Evolutionary conservation across 2,888 invertebrate species (phyloP).

Genomic region (Opisthograptis luteolata): DNA sequence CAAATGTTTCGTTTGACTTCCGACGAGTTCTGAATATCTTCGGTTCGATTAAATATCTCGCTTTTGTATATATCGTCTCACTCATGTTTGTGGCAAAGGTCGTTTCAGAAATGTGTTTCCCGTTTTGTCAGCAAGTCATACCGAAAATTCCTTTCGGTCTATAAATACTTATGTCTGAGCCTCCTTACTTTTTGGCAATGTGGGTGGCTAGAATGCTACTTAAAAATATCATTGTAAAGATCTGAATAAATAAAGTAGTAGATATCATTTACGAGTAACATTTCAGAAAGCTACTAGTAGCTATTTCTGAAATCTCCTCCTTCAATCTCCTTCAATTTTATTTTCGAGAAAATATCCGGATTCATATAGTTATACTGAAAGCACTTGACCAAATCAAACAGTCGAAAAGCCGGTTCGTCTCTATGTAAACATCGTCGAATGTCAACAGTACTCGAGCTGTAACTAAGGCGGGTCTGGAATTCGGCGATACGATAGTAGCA

Average conservation of each 20-base stretch:
- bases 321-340: neutral
- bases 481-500: constrained; percentile 64
- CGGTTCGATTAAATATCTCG: neutral
- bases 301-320: no score
- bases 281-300: no score
- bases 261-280: no score
- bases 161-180: neutral
- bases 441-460: constrained; percentile 78
- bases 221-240: no score
- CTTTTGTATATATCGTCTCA: neutral
- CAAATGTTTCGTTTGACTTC: constrained; percentile 32
- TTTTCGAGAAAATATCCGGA: neutral
- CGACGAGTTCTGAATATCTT: constrained; percentile 21
- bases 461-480: constrained; percentile 78
- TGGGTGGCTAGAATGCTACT: no score
- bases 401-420: constrained; percentile 57
- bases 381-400: constrained; percentile 58
- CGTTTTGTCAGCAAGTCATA: neutral
- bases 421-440: constrained; percentile 76
- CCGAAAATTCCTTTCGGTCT: neutral
- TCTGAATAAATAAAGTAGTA: no score
- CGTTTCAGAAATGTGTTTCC: neutral
- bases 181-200: no score
- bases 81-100: neutral
- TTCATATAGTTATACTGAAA: constrained; percentile 31